phyloP scores from a whole-genome alignment of 1,140 invertebrate species.

The Ceratina australensis region DNA sequence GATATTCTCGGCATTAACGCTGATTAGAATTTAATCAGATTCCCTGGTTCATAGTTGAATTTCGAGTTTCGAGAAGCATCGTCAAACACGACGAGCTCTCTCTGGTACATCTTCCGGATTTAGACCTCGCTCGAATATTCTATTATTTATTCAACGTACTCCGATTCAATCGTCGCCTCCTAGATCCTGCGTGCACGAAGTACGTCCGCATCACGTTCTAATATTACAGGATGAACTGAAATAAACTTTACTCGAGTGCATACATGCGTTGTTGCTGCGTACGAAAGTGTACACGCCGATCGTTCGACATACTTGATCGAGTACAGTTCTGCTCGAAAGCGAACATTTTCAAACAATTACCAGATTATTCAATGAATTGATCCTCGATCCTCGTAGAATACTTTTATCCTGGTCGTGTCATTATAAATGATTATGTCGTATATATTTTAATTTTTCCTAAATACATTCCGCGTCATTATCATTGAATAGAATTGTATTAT shows the following conservation, averaged over 20 bases:
- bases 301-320: neutral
- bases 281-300: neutral
- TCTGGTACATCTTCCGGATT: no score
- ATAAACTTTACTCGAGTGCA: conserved; percentile 37
- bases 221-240: conserved; percentile 53
- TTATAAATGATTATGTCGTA: no score
- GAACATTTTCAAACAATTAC: no score
- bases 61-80: no score
- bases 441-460: no score
- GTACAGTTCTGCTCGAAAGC: neutral
- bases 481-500: no score
- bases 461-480: no score
- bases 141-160: neutral
- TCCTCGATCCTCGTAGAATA: no score
- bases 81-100: no score
- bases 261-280: no score
- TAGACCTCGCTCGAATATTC: neutral
- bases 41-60: neutral
- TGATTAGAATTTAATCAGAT: neutral
- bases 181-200: conserved; percentile 8
- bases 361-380: no score
- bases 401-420: no score
- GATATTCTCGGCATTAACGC: neutral
- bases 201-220: conserved; percentile 42
- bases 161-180: neutral